These are phyloP conservation scores for Hyles euphorbiae DNA, from an alignment of 1,140 invertebrate species.

Conservation along the genomic window DNA sequence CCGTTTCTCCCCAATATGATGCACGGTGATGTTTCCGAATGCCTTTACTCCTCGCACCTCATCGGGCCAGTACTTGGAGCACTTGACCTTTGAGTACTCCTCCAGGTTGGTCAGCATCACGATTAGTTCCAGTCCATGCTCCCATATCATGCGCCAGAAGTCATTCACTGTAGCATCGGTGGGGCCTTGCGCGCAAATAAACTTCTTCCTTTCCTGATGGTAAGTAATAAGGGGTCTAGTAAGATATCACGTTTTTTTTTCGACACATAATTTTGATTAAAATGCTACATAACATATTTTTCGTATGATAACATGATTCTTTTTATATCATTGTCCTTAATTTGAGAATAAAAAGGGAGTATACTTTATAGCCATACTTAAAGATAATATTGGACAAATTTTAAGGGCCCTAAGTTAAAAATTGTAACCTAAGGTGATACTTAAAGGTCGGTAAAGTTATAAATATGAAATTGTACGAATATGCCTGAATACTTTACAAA, in stretches of 20 bases:
- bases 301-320: too few relatives aligned
- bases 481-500: too few relatives aligned
- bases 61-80: conserved; percentile 95
- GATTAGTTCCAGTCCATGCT: conserved; percentile 93
- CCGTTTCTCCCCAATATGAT: conserved; percentile 85
- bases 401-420: too few relatives aligned
- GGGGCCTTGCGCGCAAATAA: conserved; percentile 95
- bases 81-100: conserved; percentile 95
- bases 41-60: conserved; percentile 84
- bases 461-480: too few relatives aligned
- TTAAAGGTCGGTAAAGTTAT: too few relatives aligned
- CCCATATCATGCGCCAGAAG: conserved; percentile 99
- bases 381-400: too few relatives aligned
- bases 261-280: too few relatives aligned
- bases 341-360: too few relatives aligned
- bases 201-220: conserved; percentile 88
- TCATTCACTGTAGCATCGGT: conserved; percentile 95
- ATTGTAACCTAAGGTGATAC: too few relatives aligned
- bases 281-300: too few relatives aligned
- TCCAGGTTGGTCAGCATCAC: conserved; percentile 96
- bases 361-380: too few relatives aligned
- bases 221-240: background rate
- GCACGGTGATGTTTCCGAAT: conserved; percentile 87
- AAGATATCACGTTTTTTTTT: background rate
- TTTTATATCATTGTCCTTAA: too few relatives aligned